Conservation (phyloP, 2,888 invertebrate species). For the Dione juno region DNA sequence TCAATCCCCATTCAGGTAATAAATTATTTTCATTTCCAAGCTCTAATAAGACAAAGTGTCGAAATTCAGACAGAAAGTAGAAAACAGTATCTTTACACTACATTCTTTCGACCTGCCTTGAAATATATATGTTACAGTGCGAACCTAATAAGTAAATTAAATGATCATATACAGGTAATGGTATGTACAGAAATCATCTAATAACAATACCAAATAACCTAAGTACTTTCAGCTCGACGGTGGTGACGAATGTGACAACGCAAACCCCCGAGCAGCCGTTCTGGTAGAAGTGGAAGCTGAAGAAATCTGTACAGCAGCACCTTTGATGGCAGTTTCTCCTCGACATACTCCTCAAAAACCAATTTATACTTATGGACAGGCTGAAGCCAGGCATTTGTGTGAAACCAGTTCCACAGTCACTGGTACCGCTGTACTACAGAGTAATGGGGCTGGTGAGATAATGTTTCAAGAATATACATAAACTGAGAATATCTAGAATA, state of each 20-base stretch:
- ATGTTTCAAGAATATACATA: neutral
- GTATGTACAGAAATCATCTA: too few relatives aligned
- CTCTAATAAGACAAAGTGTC: too few relatives aligned
- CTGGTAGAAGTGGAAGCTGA: conserved; percentile 92
- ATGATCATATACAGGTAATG: too few relatives aligned
- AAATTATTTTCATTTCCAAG: too few relatives aligned
- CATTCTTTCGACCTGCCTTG: too few relatives aligned
- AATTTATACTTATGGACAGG: conserved; percentile 87
- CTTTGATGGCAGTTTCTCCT: conserved; percentile 86
- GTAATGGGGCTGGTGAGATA: conserved; percentile 66
- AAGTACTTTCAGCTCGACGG: conserved; percentile 58
- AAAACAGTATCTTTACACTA: too few relatives aligned
- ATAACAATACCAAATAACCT: too few relatives aligned
- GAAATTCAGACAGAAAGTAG: too few relatives aligned
- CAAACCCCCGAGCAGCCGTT: conserved; percentile 87
- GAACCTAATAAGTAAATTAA: too few relatives aligned
- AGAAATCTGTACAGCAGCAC: conserved; percentile 90
- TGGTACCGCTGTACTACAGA: conserved; percentile 74
- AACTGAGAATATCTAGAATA: too few relatives aligned
- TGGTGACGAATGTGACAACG: conserved; percentile 66
- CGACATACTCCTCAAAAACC: conserved; percentile 87
- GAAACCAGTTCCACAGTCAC: conserved; percentile 75
- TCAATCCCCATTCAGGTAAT: too few relatives aligned
- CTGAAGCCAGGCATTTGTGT: conserved; percentile 80
- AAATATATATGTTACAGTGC: too few relatives aligned